Percentiles rank a stretch among this genome's conserved stretches.
Evolutionary conservation across 1,140 invertebrate genomes (phyloP).

Genomic region (Lordiphosa mommai): DNA sequence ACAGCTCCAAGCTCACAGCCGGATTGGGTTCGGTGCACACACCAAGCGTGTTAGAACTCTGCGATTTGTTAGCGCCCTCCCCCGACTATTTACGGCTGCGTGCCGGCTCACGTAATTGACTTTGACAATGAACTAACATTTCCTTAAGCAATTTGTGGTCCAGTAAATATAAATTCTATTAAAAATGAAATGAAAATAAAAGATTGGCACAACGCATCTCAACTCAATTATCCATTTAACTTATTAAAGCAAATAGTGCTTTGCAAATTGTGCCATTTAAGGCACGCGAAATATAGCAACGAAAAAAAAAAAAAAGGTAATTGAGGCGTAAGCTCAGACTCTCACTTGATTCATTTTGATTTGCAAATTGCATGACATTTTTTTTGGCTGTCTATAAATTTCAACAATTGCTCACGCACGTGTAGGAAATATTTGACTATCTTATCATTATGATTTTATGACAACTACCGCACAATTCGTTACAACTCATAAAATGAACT

Average conservation of each 20-base stretch:
- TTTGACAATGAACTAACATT: slow-evolving; percentile 67
- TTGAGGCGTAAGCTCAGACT: slow-evolving; percentile 22
- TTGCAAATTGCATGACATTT: slow-evolving; percentile 42
- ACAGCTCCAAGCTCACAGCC: neutral
- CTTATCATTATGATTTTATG: slow-evolving; percentile 32
- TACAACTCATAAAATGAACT: neutral
- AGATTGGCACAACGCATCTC: slow-evolving; percentile 46
- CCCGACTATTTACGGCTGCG: slow-evolving; percentile 48
- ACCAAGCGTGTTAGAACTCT: slow-evolving; percentile 53
- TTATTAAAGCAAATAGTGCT: slow-evolving; percentile 60
- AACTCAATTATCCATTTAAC: slow-evolving; percentile 75
- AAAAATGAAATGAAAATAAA: slow-evolving; percentile 1
- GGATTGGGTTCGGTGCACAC: slow-evolving; percentile 27
- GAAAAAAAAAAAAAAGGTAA: slow-evolving; percentile 32
- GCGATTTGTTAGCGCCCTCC: slow-evolving; percentile 47
- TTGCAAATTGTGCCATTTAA: slow-evolving; percentile 56
- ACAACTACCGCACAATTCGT: slow-evolving; percentile 33
- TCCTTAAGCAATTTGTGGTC: slow-evolving; percentile 38
- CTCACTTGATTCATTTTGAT: slow-evolving; percentile 40
- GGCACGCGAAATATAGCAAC: slow-evolving; percentile 50
- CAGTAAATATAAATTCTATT: slow-evolving; percentile 35
- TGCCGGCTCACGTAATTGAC: slow-evolving; percentile 41
- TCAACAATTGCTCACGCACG: slow-evolving; percentile 36
- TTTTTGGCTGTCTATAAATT: slow-evolving; percentile 22
- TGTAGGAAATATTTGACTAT: slow-evolving; percentile 13